A percentile compares a stretch with the other conserved stretches of the same genome.
These are phyloP conservation scores for Chalcosyrphus nemorum DNA, from an alignment of 2,888 invertebrate genomes.

Conservation along the genomic window DNA sequence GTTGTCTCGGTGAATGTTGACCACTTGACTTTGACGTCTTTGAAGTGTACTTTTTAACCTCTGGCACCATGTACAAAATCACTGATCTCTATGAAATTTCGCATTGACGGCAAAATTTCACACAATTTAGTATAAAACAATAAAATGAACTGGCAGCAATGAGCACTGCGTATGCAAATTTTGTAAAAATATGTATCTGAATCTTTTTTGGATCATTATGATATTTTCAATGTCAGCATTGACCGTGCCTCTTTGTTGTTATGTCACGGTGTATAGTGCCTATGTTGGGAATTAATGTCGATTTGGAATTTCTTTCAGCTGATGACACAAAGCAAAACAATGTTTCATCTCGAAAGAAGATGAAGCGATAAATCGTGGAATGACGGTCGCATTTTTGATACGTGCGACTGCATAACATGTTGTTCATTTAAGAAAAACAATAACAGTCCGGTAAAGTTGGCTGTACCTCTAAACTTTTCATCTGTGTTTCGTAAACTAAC, in stretches of 20 bases:
- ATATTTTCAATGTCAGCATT: slow-evolving; percentile 43
- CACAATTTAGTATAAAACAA: no score
- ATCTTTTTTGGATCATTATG: not conserved
- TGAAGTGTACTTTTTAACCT: slow-evolving; percentile 48
- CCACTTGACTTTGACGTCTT: slow-evolving; percentile 45
- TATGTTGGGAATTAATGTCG: not conserved
- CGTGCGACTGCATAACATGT: slow-evolving; percentile 28
- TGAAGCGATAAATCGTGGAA: slow-evolving; percentile 1
- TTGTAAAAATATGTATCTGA: not conserved
- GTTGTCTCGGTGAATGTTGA: slow-evolving; percentile 49
- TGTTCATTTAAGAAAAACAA: slow-evolving; percentile 17
- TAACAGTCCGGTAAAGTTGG: not conserved
- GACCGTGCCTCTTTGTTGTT: not conserved
- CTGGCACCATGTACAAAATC: slow-evolving; percentile 39
- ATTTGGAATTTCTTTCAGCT: not conserved
- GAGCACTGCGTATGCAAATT: slow-evolving; percentile 24
- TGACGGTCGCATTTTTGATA: not conserved
- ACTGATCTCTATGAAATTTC: slow-evolving; percentile 46
- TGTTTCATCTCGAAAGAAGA: not conserved
- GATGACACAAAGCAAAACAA: not conserved
- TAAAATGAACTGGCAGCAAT: no score
- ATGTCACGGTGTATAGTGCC: slow-evolving; percentile 11
- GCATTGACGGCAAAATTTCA: slow-evolving; percentile 39
- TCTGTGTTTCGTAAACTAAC: slow-evolving; percentile 20
- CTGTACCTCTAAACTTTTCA: slow-evolving; percentile 1